phyloP scores from a whole-genome alignment of 2,888 invertebrate genomes.

The Pandemis cinnamomeana region DNA sequence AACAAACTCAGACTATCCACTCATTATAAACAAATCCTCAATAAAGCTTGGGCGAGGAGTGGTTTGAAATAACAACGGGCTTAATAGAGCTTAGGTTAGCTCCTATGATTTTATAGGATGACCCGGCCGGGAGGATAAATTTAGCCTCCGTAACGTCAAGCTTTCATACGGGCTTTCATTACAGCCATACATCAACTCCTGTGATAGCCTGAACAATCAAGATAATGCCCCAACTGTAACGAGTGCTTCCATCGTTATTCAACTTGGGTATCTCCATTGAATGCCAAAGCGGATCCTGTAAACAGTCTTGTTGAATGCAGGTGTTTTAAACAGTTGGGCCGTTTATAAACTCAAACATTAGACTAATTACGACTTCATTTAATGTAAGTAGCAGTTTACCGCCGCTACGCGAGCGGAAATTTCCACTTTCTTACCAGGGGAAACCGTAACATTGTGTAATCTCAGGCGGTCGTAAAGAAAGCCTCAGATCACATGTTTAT shows the following conservation, averaged over 20 bases:
- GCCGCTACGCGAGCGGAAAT: too few species aligned
- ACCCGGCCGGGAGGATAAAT: constrained; percentile 50
- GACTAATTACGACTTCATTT: too few species aligned
- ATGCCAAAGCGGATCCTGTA: background rate
- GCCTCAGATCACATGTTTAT: too few species aligned
- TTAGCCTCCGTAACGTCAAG: constrained; percentile 42
- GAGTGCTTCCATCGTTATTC: background rate
- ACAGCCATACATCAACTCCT: constrained; percentile 53
- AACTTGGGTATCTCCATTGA: background rate
- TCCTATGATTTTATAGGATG: constrained; percentile 40
- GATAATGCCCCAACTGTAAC: constrained; percentile 34
- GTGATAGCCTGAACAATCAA: constrained; percentile 43
- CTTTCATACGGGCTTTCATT: constrained; percentile 44
- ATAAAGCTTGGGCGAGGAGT: constrained; percentile 35
- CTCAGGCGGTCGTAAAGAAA: too few species aligned
- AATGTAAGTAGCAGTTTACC: too few species aligned
- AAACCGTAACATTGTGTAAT: too few species aligned
- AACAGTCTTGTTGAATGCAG: background rate
- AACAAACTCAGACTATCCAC: background rate
- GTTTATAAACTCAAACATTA: background rate
- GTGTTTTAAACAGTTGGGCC: background rate
- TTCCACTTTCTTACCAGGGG: too few species aligned
- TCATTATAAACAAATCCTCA: constrained; percentile 34
- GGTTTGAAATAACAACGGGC: constrained; percentile 27
- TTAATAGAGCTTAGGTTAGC: constrained; percentile 34